Evolutionary conservation across 2,113 vertebrate genomes (phyloP), one percentile per base, ranked within the genome.

Genomic region (Rousettus leschenaultii): DNA sequence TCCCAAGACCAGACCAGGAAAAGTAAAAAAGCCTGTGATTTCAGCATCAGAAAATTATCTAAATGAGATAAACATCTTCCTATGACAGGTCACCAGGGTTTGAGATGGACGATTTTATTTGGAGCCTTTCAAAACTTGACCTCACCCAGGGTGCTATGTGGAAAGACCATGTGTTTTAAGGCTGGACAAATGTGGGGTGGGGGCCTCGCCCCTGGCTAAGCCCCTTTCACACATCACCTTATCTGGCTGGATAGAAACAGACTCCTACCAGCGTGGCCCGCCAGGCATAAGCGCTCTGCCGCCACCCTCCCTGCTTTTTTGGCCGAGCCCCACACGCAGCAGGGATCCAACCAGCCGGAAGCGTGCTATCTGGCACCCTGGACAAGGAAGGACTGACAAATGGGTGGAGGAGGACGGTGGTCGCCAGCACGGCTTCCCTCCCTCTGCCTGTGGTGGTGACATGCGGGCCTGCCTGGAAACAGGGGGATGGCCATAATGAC

Each of bases 351-450:
- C 28, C 63, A 66, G 77, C 40, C 13, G 19, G n/a, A 15, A 19
- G 35, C 63, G 21, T 3, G 0, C 0, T 10, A 28, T 24, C 7
- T 0, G 7, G 24, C 22, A 0, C 63, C 24, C 16, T 16, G 33
- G 48, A 59, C 45, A 55, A 55, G 53, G 73, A 59, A 89, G 63
- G 78, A 9, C 9, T 61, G 84, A 38, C 30, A 5, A 24, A 8
- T 0, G 7, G 59, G n/a, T 15, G 18, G n/a, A 51, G 53, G 43
- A 43, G 28, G 68, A 7, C 6, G 13, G 89, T 6, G 68, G 53
- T 21, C 19, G 22, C 2, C 38, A 45, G 53, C 13, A 18, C 14
- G 45, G 70, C 45, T 11, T 26, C 30, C 70, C 70, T 28, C 26
- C 66, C 5, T 10, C 26, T 9, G 9, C 45, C 38, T 38, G 24